These are phyloP conservation scores for Eupithecia exiguata DNA, from an alignment of 2,888 invertebrate genomes.

Conservation along the genomic window DNA sequence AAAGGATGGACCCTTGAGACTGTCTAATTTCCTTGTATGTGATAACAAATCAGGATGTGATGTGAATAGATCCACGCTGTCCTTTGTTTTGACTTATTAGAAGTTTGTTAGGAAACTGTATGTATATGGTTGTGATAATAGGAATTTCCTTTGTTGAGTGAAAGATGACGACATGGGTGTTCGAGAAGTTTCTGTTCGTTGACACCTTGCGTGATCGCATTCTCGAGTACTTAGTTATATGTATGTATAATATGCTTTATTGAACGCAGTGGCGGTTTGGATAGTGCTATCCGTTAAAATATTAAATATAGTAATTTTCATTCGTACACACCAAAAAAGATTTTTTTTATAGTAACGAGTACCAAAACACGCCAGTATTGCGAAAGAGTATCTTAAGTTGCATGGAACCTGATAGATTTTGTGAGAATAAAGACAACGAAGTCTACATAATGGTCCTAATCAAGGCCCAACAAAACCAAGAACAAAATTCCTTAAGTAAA, in stretches of 20 bases:
- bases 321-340: neutral
- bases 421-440: neutral
- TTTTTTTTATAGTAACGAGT: neutral
- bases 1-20: no score
- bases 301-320: neutral
- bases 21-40: neutral
- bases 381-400: no score
- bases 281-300: neutral
- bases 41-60: neutral
- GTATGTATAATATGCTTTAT: neutral
- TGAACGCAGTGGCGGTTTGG: neutral
- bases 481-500: constrained; percentile 12
- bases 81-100: constrained; percentile 36
- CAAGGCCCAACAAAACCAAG: constrained; percentile 1
- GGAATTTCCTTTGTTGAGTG: constrained; percentile 39
- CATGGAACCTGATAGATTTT: no score
- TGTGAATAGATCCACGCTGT: constrained; percentile 19
- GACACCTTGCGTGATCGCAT: neutral
- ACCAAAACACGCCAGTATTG: no score
- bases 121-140: constrained; percentile 34
- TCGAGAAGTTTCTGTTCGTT: constrained; percentile 15
- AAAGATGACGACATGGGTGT: constrained; percentile 33
- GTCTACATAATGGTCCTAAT: neutral
- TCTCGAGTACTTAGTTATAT: neutral
- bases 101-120: constrained; percentile 33